Conservation (phyloP, 2,888 invertebrate species). For the Boloria euphrosyne region DNA sequence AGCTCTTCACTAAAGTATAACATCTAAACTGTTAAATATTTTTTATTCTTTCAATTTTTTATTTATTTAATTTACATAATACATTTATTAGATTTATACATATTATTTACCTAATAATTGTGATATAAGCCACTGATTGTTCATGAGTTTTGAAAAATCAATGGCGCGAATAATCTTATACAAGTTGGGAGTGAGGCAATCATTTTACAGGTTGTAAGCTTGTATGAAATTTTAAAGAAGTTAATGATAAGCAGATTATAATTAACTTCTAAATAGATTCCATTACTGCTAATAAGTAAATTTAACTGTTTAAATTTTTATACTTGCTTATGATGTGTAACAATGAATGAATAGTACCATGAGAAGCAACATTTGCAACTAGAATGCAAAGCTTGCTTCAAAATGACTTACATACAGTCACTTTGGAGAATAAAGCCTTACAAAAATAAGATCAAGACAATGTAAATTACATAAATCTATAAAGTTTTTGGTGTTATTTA, state of each 20-base stretch:
- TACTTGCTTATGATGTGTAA: background rate
- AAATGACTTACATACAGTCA: slow-evolving; percentile 29
- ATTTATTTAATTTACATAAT: too few species aligned
- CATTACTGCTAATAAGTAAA: background rate
- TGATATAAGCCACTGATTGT: slow-evolving; percentile 65
- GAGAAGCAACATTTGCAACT: slow-evolving; percentile 54
- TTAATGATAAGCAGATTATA: background rate
- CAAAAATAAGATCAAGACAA: slow-evolving; percentile 52
- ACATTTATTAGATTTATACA: slow-evolving; percentile 15
- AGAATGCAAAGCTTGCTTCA: slow-evolving; percentile 52
- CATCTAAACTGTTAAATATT: too few species aligned
- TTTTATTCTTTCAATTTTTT: too few species aligned
- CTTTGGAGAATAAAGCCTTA: slow-evolving; percentile 44
- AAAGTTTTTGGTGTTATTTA: slow-evolving; percentile 22
- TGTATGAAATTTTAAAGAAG: slow-evolving; percentile 4
- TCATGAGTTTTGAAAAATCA: slow-evolving; percentile 67
- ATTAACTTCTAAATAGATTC: background rate
- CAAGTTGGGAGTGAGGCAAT: slow-evolving; percentile 55
- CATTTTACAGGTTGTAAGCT: slow-evolving; percentile 1
- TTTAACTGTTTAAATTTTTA: background rate
- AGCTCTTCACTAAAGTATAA: too few species aligned
- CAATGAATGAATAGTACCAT: background rate
- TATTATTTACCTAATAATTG: slow-evolving; percentile 12
- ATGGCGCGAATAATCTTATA: slow-evolving; percentile 54
- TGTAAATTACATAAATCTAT: background rate